phyloP scores from a whole-genome alignment of 2,888 invertebrate genomes.

The Drosophila differens region DNA sequence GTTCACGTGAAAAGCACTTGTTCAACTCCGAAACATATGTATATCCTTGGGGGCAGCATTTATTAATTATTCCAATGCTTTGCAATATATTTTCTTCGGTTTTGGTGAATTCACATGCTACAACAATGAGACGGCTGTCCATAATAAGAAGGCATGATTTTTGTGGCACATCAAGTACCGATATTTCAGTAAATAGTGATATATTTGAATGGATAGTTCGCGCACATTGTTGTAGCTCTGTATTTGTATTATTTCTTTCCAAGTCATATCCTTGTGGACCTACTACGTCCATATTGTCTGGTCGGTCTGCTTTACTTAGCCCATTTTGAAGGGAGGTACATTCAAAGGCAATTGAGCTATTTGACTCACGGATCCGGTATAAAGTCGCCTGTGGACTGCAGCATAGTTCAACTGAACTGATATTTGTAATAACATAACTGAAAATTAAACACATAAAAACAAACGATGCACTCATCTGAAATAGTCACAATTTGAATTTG shows the following conservation, averaged over 20 bases:
- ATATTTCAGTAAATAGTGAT: constrained; percentile 19
- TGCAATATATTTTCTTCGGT: constrained; percentile 38
- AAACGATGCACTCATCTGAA: constrained; percentile 44
- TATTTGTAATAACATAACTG: constrained; percentile 42
- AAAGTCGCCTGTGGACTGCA: constrained; percentile 45
- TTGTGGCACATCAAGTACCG: constrained; percentile 13
- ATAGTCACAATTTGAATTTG: constrained; percentile 20
- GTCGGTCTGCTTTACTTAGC: constrained; percentile 13
- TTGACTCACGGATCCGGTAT: constrained; percentile 17
- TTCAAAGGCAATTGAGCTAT: constrained; percentile 15
- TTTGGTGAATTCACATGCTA: constrained; percentile 59
- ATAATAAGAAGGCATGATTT: constrained; percentile 65
- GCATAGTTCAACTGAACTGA: constrained; percentile 35
- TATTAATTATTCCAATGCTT: constrained; percentile 74
- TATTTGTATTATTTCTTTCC: background rate
- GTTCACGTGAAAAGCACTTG: constrained; percentile 61
- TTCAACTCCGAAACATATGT: constrained; percentile 65
- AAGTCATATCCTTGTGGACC: constrained; percentile 38
- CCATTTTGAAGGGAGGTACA: constrained; percentile 30
- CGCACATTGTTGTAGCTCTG: constrained; percentile 16
- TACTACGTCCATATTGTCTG: constrained; percentile 5
- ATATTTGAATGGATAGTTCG: constrained; percentile 15
- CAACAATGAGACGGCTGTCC: constrained; percentile 55
- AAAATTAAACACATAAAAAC: constrained; percentile 46
- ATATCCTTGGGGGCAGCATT: constrained; percentile 82